Percentiles rank a stretch among this genome's conserved stretches.
phyloP scores from a whole-genome alignment of 2,888 invertebrate genomes.

The Seladonia tumulorum region DNA sequence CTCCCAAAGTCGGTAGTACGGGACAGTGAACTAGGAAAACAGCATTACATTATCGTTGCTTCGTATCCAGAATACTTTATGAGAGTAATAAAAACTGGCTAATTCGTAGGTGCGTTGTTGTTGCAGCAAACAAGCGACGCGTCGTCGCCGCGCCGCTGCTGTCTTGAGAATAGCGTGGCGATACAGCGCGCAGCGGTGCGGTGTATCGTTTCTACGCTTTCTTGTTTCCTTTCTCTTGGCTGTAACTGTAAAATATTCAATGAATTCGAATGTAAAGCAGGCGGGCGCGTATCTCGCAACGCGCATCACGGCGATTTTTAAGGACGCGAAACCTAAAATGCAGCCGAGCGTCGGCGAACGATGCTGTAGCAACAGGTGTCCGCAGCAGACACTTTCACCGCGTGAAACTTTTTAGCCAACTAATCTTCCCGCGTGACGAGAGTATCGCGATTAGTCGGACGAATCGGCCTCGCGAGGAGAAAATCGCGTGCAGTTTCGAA shows the following conservation, averaged over 20 bases:
- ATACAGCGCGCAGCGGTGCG: too few relatives aligned
- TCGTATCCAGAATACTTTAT: not conserved
- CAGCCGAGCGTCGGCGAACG: conserved; percentile 14
- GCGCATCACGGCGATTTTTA: conserved; percentile 14
- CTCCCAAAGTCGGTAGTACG: not conserved
- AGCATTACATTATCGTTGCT: not conserved
- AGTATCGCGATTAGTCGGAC: conserved; percentile 13
- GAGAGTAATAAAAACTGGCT: not conserved
- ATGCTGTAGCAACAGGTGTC: conserved; percentile 31
- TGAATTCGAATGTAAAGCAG: conserved; percentile 29
- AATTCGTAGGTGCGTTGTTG: not conserved
- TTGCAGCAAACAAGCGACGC: not conserved
- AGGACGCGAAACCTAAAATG: conserved; percentile 14
- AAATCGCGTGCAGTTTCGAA: not conserved
- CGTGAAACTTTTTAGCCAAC: conserved; percentile 39
- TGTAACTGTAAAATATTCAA: conserved; percentile 27
- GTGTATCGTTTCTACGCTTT: conserved; percentile 52
- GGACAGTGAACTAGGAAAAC: not conserved
- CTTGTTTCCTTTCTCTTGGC: conserved; percentile 50
- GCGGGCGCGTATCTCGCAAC: not conserved
- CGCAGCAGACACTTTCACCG: conserved; percentile 58
- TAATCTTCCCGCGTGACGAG: conserved; percentile 38
- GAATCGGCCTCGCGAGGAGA: not conserved
- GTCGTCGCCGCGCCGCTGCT: not conserved
- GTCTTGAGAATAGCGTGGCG: not conserved